Evolutionary conservation across 2,113 vertebrate genomes (phyloP), one percentile per base, ranked within the genome.

Genomic region (Brienomyrus longianalis): DNA sequence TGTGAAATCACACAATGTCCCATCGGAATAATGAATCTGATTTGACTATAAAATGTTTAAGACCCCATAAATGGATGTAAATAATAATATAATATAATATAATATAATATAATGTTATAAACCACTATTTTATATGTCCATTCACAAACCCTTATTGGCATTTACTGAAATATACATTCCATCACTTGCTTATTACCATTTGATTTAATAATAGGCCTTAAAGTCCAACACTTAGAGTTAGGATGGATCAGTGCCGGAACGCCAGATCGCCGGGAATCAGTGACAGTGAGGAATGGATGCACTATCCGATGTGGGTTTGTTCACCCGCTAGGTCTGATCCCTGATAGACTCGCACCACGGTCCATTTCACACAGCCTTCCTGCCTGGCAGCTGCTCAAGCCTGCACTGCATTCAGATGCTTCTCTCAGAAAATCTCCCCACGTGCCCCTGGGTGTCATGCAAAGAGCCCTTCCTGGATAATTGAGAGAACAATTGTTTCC

Each of bases 401-500:
- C 45, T n/a, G 9, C 6, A 45, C 47, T 13, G 83, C 45, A 85
- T 85, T 85, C 83, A n/a, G 47, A 85, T 45, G 45, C 45, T 51
- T n/a, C 45, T 51, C 47, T 83, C 80, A 23, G 80, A 47, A 83
- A 47, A 47, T 83, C 35, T 48, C 80, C 9, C 23, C 80, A 83
- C 35, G 43, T 47, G 35, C 45, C 39, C 8, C 8, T 0, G 43
- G 6, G 80, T 83, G 19, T 48, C 80, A 45, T 48, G 80, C 43
- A 13, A 47, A 51, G 48, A 45, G 5, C 83, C 83, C 83, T 45
- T 48, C 83, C 45, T 85, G 47, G 83, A 31, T 85, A 50, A 85
- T 85, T 85, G 43, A 85, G 48, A 77, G 48, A 85, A 85, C 83
- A 85, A 85, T 85, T 48, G 48, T 51, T 47, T 85, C 17, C n/a